These are phyloP conservation scores for Pyrrhia umbra DNA, from an alignment of 2,888 invertebrate genomes.

Conservation along the genomic window DNA sequence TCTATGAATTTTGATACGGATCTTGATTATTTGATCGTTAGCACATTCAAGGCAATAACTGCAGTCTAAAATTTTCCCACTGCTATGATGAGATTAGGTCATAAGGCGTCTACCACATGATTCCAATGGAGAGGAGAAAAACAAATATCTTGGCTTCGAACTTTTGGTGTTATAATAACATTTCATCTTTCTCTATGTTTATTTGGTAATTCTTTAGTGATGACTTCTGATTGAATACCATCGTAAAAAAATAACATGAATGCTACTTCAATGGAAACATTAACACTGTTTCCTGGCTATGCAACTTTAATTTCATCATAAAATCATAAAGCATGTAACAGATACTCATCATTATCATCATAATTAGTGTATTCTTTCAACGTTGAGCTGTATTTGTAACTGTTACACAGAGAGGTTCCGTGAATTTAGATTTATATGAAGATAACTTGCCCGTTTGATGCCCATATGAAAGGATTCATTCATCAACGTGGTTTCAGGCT, in stretches of 20 bases:
- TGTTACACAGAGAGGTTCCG: constrained; percentile 26
- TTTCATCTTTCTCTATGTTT: no score
- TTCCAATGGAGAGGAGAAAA: no score
- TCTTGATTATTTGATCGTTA: neutral
- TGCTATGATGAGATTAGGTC: no score
- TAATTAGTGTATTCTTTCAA: constrained; percentile 52
- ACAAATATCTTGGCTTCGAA: no score
- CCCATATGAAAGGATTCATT: no score
- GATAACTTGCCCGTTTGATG: no score
- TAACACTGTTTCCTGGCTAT: constrained; percentile 24
- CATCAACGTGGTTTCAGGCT: no score
- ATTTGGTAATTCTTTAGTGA: no score
- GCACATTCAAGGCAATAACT: no score
- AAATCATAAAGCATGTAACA: constrained; percentile 36
- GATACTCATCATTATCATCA: constrained; percentile 42
- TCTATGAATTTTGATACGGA: neutral
- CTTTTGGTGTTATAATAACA: no score
- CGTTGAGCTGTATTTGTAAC: constrained; percentile 24
- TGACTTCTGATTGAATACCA: neutral
- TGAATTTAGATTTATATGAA: constrained; percentile 16
- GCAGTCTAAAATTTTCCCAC: no score
- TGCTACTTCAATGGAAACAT: constrained; percentile 1
- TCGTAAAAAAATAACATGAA: neutral
- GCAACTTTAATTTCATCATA: constrained; percentile 37
- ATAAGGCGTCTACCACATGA: no score